Evolutionary conservation across 2,797 vertebrate species (phyloP), one percentile per base, ranked within the genome.

Genomic region (Cossypha polioptera): DNA sequence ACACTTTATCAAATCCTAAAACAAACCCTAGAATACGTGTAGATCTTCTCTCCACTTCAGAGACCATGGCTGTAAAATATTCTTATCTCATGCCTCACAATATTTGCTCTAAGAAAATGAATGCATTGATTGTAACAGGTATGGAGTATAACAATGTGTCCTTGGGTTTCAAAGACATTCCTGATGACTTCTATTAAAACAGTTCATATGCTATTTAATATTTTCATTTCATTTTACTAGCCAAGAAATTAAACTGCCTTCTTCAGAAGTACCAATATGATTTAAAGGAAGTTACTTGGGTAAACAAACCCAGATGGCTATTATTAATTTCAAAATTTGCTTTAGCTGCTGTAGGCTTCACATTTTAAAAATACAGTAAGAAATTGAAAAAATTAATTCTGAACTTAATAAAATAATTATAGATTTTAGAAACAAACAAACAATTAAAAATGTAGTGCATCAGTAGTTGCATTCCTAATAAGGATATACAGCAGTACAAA

Each of bases 71-170:
- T 0, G 0, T 63, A 92, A 86, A 81, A 78, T 51, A 74, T 51
- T 84, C 71, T 58, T 89, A n/a, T 48, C 33, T 66, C 73, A 50
- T n/a, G 31, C 36, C n/a, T 62, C 47, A 35, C 33, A 35, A 19
- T 89, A 89, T 93, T 91, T 91, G 25, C n/a, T 87, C 36, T 89
- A 63, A 71, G 84, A 76, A 93, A 94, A 92, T 57, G 13, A 92
- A 85, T 45, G 31, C 21, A 61, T 67, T 90, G 62, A 55, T 67
- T 80, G 68, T 45, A 83, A 83, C 57, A 86, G 43, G 36, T 47
- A 42, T 3, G 74, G 43, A 81, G 51, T 43, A 81, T 13, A 68
- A n/a, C 21, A 72, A 75, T 24, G 1, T n/a, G 57, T 80, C 81
- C 67, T 86, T 86, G 42, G 19, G 20, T 91, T 96, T 90, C 89